A percentile compares a stretch with the other conserved stretches of the same genome.
These are phyloP conservation scores for Apeltes quadracus DNA, from an alignment of 2,113 vertebrate genomes.

Conservation along the genomic window DNA sequence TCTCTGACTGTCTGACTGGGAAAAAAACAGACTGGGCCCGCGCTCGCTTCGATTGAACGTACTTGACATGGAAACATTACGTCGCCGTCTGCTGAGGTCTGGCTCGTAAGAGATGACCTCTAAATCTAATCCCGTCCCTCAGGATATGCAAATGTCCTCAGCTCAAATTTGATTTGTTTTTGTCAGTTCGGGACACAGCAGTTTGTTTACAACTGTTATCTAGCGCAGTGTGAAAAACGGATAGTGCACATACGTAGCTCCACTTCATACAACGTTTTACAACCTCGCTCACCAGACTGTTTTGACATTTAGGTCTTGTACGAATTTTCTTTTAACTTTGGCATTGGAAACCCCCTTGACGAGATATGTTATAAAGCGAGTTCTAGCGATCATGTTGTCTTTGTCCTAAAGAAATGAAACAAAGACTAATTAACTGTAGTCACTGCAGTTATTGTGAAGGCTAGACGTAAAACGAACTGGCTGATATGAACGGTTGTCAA, in stretches of 20 bases:
- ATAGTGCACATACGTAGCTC: constrained; percentile 7
- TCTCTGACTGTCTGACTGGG: constrained; percentile 54
- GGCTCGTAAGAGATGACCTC: constrained; percentile 76
- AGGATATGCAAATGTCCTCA: constrained; percentile 78
- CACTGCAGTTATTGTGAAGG: not conserved
- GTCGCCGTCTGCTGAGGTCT: constrained; percentile 66
- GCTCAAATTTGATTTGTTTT: constrained; percentile 80
- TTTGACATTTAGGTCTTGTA: constrained; percentile 6
- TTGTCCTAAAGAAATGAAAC: constrained; percentile 14
- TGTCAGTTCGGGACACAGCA: constrained; percentile 71
- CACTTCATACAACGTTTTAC: constrained; percentile 28
- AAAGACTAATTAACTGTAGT: constrained; percentile 4
- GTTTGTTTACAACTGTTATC: constrained; percentile 65
- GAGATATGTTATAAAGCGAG: not conserved
- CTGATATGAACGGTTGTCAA: not conserved
- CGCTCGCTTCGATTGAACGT: constrained; percentile 65
- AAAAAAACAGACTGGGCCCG: constrained; percentile 55
- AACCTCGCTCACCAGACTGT: constrained; percentile 13
- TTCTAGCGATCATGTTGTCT: constrained; percentile 6
- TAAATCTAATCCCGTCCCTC: constrained; percentile 81
- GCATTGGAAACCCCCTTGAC: constrained; percentile 6
- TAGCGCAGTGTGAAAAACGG: constrained; percentile 23
- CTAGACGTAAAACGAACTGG: not conserved
- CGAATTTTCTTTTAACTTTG: constrained; percentile 5
- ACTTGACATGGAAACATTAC: constrained; percentile 74